Evolutionary conservation across 2,888 invertebrate species (phyloP), one percentile per base, ranked within the genome.

Genomic region (Cataglyphis cursor): DNA sequence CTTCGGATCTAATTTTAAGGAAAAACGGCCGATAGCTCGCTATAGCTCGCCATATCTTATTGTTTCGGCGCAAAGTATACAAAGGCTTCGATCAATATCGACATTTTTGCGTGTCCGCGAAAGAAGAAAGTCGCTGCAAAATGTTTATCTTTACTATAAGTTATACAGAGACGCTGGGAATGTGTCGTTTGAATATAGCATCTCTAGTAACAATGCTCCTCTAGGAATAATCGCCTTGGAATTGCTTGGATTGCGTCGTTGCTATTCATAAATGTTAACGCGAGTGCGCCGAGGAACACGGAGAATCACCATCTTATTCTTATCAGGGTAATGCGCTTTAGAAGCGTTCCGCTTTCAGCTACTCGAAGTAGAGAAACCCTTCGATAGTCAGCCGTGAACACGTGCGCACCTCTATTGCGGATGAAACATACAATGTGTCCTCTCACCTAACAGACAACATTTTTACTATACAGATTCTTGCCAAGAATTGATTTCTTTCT

Each of bases 221-320:
- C 35, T 9, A 48, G 35, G 59, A 80, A 72, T 48, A 80, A 80
- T 80, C 65, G 41, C 9, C 35, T 65, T 18, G 24, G 28, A n/a
- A 76, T 76, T 54, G 66, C 12, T 38, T 68, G 28, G 64, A 75
- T 75, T 38, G 51, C 21, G 21, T 21, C 18, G 15, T 21, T 44
- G 44, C 70, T 68, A 61, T 31, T 78, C 70, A 78, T 70, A 78
- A 78, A 78, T 59, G 70, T 78, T 78, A 78, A 78, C 44, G 70
- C 12, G 44, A 48, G 31, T 18, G 8, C 31, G 70, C 10, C n/a
- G n/a, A 78, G 59, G 6, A 41, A 41, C 57, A 68, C 59, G 59
- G 68, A 48, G 12, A 59, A 70, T 59, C 41, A 28, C 76, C 28
- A 61, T 80, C 12, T 64, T 24, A 18, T 21, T 80, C 54, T 73